Base-by-base conservation (phyloP, 37 sponge, comb jelly and placozoan species). In the Tethya wilhelma region DNA sequence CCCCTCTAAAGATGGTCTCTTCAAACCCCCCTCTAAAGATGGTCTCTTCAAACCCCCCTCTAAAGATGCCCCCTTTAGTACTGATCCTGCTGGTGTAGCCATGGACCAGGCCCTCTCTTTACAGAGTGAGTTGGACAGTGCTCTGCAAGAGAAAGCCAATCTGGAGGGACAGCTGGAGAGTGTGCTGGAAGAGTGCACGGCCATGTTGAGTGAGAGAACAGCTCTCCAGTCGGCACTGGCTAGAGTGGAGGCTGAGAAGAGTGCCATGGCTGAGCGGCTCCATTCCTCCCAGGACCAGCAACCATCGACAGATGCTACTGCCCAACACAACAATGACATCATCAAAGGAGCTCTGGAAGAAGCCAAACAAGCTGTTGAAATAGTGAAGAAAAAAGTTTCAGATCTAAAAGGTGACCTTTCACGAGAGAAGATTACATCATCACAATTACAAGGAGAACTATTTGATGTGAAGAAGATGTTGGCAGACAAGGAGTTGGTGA, bases 101-200 rank as follows among this genome's bases (percentile, higher is more conserved):
- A 23, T 19, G 53, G 14, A 49, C 9, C 53, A 74, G 29, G 20
- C 37, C 3, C 14, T 32, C 12, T 34, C 53, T 20, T 64, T 87
- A 11, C 60, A 76, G 59, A 40, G 76, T 26, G 44, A 88, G 53
- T 65, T 89, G 4, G 37, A 58, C 0, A 62, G 74, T 28, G 79
- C 62, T 9, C 58, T 78, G 38, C 46, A 79, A 38, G 38, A 56
- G 29, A 79, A 71, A 68, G 85, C 85, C 2, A 25, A 81, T 20
- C 55, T 92, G 44, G 88, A 80, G 26, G 93, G 93, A 0, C 81
- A 92, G 66, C 77, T 87, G 33, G 89, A 92, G 33, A 58, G 78
- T 32, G 78, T 92, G 44, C 45, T 75, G 39, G 77, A 80, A 9
- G 89, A 92, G 55, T 88, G 88, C 41, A 74, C 80, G 57, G 36